These are phyloP conservation scores for Listrodromus nycthemerus DNA, from an alignment of 2,888 invertebrate species.

Conservation along the genomic window DNA sequence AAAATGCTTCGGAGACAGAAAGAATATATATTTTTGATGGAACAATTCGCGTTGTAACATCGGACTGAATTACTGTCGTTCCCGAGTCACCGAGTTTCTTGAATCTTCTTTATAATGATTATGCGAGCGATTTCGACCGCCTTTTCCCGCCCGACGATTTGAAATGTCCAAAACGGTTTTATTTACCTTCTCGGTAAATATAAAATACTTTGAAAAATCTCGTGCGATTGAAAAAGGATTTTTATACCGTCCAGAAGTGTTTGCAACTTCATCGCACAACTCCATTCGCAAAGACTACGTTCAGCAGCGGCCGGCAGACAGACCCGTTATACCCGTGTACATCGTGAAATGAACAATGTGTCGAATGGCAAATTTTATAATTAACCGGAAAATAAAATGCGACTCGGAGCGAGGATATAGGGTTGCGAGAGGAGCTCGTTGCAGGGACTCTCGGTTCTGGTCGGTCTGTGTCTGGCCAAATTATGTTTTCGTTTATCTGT, in stretches of 20 bases:
- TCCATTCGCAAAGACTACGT: too few relatives aligned
- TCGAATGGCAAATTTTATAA: conserved; percentile 68
- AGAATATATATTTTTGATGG: conserved; percentile 29
- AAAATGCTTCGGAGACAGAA: conserved; percentile 16
- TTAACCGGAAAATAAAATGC: conserved; percentile 65
- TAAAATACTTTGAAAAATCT: too few relatives aligned
- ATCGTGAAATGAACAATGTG: conserved; percentile 63
- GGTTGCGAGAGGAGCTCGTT: conserved; percentile 37
- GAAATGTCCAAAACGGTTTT: neutral
- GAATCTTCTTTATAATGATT: conserved; percentile 9
- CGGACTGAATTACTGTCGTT: conserved; percentile 15
- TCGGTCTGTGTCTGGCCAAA: conserved; percentile 51
- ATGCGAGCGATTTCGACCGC: neutral
- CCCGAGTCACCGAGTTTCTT: neutral
- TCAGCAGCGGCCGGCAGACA: conserved; percentile 10
- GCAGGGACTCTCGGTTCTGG: conserved; percentile 20
- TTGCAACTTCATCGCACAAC: too few relatives aligned
- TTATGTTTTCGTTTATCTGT: conserved; percentile 64
- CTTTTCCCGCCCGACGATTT: neutral
- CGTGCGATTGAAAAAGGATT: too few relatives aligned
- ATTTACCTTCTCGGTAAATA: too few relatives aligned
- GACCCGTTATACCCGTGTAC: conserved; percentile 29
- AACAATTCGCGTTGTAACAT: conserved; percentile 14
- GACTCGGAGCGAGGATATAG: conserved; percentile 1
- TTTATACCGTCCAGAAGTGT: too few relatives aligned